Percentiles rank a stretch among this genome's conserved stretches.
These are phyloP conservation scores for Microchirus variegatus DNA, from an alignment of 2,797 vertebrate species.

Conservation along the genomic window DNA sequence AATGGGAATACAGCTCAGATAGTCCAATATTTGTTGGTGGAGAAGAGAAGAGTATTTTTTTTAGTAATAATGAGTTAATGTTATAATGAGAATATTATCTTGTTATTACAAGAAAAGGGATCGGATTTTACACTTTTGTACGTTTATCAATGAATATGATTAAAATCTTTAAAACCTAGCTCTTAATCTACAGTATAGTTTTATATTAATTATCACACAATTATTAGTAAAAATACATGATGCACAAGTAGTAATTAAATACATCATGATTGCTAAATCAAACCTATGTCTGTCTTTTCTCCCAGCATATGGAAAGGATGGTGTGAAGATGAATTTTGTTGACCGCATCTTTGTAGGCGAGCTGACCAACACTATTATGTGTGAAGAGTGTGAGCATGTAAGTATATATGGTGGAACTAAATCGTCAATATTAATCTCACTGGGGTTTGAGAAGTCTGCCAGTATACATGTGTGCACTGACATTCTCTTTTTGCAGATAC, in stretches of 20 bases:
- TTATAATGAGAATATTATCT: too few species aligned
- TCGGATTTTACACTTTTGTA: too few species aligned
- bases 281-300: slow-evolving; percentile 6
- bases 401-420: slow-evolving; percentile 62
- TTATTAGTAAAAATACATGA: too few species aligned
- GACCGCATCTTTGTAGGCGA: slow-evolving; percentile 98
- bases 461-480: background rate
- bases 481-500: slow-evolving; percentile 3
- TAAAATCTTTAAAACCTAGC: too few species aligned
- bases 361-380: slow-evolving; percentile 99
- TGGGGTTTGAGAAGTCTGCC: background rate
- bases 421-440: background rate
- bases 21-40: too few species aligned
- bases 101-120: too few species aligned
- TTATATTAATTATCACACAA: too few species aligned
- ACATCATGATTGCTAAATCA: background rate
- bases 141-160: too few species aligned
- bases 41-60: too few species aligned
- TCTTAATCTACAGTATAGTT: too few species aligned
- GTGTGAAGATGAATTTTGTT: slow-evolving; percentile 97
- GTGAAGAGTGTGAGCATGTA: slow-evolving; percentile 98
- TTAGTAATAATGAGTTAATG: too few species aligned
- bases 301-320: slow-evolving; percentile 96
- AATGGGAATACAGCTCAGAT: slow-evolving; percentile 26
- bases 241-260: too few species aligned